A percentile compares a stretch with the other conserved stretches of the same genome.
These are phyloP conservation scores for Thamnophis sirtalis DNA, from an alignment of 2,113 vertebrate genomes.

Conservation along the genomic window DNA sequence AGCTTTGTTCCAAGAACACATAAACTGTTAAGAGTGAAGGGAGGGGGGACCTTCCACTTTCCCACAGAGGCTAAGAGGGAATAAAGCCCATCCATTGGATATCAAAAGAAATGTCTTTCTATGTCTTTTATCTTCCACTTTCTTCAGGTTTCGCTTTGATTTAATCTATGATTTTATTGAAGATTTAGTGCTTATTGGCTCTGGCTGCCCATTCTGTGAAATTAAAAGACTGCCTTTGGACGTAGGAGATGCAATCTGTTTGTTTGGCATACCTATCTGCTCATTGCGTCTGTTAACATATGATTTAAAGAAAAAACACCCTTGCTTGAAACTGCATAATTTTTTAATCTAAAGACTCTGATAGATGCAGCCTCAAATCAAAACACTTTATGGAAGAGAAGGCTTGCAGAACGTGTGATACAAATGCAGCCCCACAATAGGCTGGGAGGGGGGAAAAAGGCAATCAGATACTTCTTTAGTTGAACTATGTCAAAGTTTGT, in stretches of 20 bases:
- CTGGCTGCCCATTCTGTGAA: conserved; percentile 40
- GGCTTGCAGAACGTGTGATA: background rate
- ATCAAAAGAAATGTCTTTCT: background rate
- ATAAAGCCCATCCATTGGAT: background rate
- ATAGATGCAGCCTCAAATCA: conserved; percentile 1
- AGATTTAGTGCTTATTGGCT: conserved; percentile 14
- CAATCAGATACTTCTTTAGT: background rate
- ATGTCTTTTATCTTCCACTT: conserved; percentile 10
- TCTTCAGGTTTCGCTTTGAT: conserved; percentile 17
- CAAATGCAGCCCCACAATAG: background rate
- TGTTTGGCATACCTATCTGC: conserved; percentile 42
- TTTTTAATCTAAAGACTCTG: conserved; percentile 48
- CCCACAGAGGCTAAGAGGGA: no score
- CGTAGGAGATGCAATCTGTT: conserved; percentile 46
- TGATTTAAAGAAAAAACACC: conserved; percentile 15
- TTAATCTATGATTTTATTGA: conserved; percentile 45
- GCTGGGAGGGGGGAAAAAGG: background rate
- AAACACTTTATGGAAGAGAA: background rate
- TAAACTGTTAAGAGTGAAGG: background rate
- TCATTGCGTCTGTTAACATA: conserved; percentile 50
- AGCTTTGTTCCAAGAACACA: background rate
- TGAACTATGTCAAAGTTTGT: background rate
- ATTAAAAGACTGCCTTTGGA: conserved; percentile 48
- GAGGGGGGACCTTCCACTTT: background rate
- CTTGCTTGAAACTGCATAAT: conserved; percentile 25